Evolutionary conservation across 2,888 invertebrate genomes (phyloP).

Genomic region (Philopedon plagiatum): DNA sequence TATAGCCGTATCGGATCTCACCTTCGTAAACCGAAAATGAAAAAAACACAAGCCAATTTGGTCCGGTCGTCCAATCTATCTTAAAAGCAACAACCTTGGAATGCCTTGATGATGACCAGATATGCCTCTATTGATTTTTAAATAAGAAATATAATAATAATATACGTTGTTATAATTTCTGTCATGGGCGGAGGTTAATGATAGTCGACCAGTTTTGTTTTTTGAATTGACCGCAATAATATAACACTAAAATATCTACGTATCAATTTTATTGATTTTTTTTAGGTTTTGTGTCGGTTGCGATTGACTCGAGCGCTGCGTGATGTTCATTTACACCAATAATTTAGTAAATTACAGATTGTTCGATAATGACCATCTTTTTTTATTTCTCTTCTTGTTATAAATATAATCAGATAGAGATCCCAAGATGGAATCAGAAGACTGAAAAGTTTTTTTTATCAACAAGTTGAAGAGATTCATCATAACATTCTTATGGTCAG

Average conservation of each 20-base stretch:
- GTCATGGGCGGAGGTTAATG: slow-evolving; percentile 20
- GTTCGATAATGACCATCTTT: no score
- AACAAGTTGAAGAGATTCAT: no score
- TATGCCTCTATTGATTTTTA: slow-evolving; percentile 40
- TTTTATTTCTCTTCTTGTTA: no score
- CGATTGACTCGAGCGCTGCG: not conserved
- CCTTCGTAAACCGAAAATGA: slow-evolving; percentile 24
- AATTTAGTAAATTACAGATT: not conserved
- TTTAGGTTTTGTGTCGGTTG: not conserved
- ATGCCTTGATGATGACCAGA: slow-evolving; percentile 37
- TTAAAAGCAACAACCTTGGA: slow-evolving; percentile 40
- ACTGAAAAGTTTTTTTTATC: no score
- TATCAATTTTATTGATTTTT: not conserved
- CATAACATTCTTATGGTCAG: no score
- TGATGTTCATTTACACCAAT: not conserved
- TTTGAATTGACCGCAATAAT: not conserved
- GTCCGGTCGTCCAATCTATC: slow-evolving; percentile 40
- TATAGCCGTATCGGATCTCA: slow-evolving; percentile 36
- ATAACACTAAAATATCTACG: not conserved
- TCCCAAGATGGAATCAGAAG: no score
- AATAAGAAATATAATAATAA: slow-evolving; percentile 30
- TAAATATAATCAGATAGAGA: no score
- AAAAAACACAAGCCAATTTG: slow-evolving; percentile 33
- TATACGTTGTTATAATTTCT: slow-evolving; percentile 27
- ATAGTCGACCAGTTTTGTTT: slow-evolving; percentile 10